These are phyloP conservation scores for Sus scrofa DNA, from an alignment of 2,113 vertebrate species.

Conservation along the genomic window T2T-Sscrofa CM001155.3:5681501-5682000, in stretches of 20 bases:
- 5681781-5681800: neutral
- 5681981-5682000: too few relatives aligned
- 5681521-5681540: neutral
- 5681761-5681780: rapidly evolving
- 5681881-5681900: rapidly evolving
- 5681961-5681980: too few relatives aligned
- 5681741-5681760: neutral
- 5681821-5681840: neutral
- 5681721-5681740: neutral
- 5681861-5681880: neutral
- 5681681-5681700: rapidly evolving
- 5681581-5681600: rapidly evolving
- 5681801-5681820: neutral
- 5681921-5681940: too few relatives aligned
- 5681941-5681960: too few relatives aligned
- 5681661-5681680: rapidly evolving
- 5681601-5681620: rapidly evolving
- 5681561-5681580: neutral
- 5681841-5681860: neutral
- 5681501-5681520: too few relatives aligned
- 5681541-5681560: neutral
- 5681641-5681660: neutral
- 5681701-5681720: neutral
- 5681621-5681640: too few relatives aligned
- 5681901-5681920: neutral